Base-by-base conservation (phyloP, 2,888 invertebrate species). In the Polymixis lichenea region DNA sequence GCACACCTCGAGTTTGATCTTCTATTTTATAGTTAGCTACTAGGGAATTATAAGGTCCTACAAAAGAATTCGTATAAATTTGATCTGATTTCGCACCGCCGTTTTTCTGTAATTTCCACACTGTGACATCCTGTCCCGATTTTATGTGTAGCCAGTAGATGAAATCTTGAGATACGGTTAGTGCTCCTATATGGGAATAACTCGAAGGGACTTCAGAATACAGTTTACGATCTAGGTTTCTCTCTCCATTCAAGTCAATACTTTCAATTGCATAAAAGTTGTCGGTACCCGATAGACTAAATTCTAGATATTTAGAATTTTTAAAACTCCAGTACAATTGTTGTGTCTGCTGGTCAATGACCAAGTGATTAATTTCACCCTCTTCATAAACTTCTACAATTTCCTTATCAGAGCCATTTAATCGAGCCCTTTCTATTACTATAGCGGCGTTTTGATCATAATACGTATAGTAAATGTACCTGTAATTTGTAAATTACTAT, bases 271-370 rank as follows among this genome's bases (percentile, higher is more conserved):
- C 1, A 32, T 2, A 32, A 32, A 32, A 32, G 32, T n/a, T n/a
- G n/a, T n/a, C n/a, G n/a, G n/a, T n/a, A n/a, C n/a, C n/a, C n/a
- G n/a, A n/a, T n/a, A n/a, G n/a, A n/a, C n/a, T n/a, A n/a, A n/a
- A n/a, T n/a, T n/a, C n/a, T n/a, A n/a, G n/a, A n/a, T n/a, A n/a
- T n/a, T n/a, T n/a, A n/a, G n/a, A n/a, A n/a, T n/a, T n/a, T n/a
- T n/a, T n/a, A n/a, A n/a, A n/a, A n/a, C n/a, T n/a, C n/a, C n/a
- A n/a, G 38, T 68, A 68, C 13, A 68, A 17, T 43, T 7, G 43
- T 38, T 68, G 68, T 43, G 55, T 56, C 13, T 68, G 55, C 38
- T 43, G 68, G 55, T 68, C 68, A 1, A 68, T 43, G 38, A 7
- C 19, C 11, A 68, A 38, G 19, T 7, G 0, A 4, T 19, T 0